These are phyloP conservation scores for Odontamblyopus rebecca DNA, from an alignment of 2,797 vertebrate species.

Conservation along the genomic window DNA sequence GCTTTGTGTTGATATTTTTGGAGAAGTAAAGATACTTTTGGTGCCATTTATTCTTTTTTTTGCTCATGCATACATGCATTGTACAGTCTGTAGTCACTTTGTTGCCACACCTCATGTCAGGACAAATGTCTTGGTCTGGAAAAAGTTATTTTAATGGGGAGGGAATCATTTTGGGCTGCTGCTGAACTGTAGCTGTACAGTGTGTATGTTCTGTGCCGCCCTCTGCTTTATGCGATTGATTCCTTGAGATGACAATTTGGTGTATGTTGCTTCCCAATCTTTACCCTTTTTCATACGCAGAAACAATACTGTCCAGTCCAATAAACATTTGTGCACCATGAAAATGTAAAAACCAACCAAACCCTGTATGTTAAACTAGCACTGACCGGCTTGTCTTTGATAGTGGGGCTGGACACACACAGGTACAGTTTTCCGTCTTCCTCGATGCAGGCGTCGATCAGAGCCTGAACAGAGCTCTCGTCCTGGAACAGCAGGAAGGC, in stretches of 20 bases:
- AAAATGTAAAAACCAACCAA: neutral
- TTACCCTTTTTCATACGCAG: neutral
- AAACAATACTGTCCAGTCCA: neutral
- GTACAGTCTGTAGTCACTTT: too few species aligned
- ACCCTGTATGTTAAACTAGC: neutral
- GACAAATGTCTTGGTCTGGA: too few species aligned
- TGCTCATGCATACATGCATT: too few species aligned
- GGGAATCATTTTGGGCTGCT: too few species aligned
- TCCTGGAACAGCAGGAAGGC: constrained; percentile 99
- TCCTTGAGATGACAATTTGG: neutral
- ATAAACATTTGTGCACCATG: neutral
- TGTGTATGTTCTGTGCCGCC: too few species aligned
- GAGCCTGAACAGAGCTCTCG: constrained; percentile 97
- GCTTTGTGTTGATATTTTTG: neutral
- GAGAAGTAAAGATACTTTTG: too few species aligned
- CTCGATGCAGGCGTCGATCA: constrained; percentile 98
- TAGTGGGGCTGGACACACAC: constrained; percentile 98
- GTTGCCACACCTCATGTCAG: too few species aligned
- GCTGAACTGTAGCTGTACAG: too few species aligned
- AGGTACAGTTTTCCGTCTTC: constrained; percentile 98
- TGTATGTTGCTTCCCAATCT: neutral
- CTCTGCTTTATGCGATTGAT: neutral
- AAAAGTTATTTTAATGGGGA: too few species aligned
- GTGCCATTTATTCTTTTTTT: too few species aligned
- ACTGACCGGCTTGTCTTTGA: constrained; percentile 99